Percentiles rank a stretch among this genome's conserved stretches.
These are phyloP conservation scores for Ceratosolen solmsi DNA, from an alignment of 1,140 invertebrate species.

Conservation along the genomic window DNA sequence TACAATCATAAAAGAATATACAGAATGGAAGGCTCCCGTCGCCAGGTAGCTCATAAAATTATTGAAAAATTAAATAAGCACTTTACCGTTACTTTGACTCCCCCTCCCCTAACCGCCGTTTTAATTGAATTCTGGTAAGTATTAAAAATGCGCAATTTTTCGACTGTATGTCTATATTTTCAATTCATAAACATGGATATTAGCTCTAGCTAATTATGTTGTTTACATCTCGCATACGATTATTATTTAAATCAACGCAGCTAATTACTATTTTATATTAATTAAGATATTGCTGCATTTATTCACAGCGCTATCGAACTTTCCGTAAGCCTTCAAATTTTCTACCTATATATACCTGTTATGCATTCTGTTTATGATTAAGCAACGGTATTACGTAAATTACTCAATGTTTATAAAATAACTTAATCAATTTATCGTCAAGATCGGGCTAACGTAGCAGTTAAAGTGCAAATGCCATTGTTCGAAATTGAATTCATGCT, in stretches of 20 bases:
- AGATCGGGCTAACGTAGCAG: background rate
- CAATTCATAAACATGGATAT: background rate
- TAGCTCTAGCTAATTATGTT: background rate
- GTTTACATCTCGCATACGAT: background rate
- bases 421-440: slow-evolving; percentile 32
- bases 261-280: slow-evolving; percentile 22
- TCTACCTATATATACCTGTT: background rate
- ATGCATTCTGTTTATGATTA: slow-evolving; percentile 21
- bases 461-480: slow-evolving; percentile 5
- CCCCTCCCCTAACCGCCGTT: no score
- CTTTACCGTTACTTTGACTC: background rate
- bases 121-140: no score
- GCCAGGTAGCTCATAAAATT: background rate
- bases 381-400: slow-evolving; percentile 36
- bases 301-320: background rate
- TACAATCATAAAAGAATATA: background rate
- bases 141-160: background rate
- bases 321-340: background rate
- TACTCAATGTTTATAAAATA: slow-evolving; percentile 31
- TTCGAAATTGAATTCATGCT: slow-evolving; percentile 17
- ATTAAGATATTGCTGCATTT: background rate
- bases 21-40: background rate
- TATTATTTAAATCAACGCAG: background rate
- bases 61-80: background rate
- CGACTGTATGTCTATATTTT: background rate